These are phyloP conservation scores for Pseudolycoriella hygida DNA, from an alignment of 2,888 invertebrate species.

Conservation along the genomic window DNA sequence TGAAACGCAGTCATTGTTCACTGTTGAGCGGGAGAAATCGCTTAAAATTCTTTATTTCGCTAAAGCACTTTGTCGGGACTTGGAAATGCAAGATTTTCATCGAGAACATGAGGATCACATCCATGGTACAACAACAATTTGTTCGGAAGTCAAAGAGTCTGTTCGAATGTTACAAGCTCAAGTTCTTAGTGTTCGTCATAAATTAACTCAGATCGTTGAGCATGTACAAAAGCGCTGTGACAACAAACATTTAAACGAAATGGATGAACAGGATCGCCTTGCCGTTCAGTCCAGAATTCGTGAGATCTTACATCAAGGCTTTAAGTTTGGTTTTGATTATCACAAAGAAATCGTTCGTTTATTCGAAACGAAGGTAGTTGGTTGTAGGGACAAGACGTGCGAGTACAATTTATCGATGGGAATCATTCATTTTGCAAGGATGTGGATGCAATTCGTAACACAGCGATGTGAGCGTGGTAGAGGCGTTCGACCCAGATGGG, in stretches of 20 bases:
- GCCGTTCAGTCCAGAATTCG: slow-evolving; percentile 45
- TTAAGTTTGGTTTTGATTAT: slow-evolving; percentile 72
- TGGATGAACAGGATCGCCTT: slow-evolving; percentile 32
- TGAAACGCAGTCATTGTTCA: slow-evolving; percentile 61
- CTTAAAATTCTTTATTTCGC: slow-evolving; percentile 68
- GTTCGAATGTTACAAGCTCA: slow-evolving; percentile 38
- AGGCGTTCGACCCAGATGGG: slow-evolving; percentile 72
- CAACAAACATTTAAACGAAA: slow-evolving; percentile 19
- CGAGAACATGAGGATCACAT: slow-evolving; percentile 21
- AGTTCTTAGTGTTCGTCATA: slow-evolving; percentile 24
- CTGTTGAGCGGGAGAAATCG: slow-evolving; percentile 58
- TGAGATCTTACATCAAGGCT: slow-evolving; percentile 71
- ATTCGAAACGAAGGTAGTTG: slow-evolving; percentile 30
- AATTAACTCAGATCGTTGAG: slow-evolving; percentile 27
- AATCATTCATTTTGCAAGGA: slow-evolving; percentile 50
- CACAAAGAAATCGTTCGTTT: slow-evolving; percentile 36
- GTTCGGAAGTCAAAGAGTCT: slow-evolving; percentile 40
- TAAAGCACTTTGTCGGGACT: slow-evolving; percentile 51
- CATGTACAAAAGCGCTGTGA: slow-evolving; percentile 24
- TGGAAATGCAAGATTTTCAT: slow-evolving; percentile 35
- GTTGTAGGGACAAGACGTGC: slow-evolving; percentile 22
- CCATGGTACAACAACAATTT: slow-evolving; percentile 10
- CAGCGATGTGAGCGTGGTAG: slow-evolving; percentile 69
- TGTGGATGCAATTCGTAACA: slow-evolving; percentile 83
- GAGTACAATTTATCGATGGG: slow-evolving; percentile 34